These are phyloP conservation scores for Anthonomus grandis DNA, from an alignment of 1,140 invertebrate species.

Conservation along the genomic window DNA sequence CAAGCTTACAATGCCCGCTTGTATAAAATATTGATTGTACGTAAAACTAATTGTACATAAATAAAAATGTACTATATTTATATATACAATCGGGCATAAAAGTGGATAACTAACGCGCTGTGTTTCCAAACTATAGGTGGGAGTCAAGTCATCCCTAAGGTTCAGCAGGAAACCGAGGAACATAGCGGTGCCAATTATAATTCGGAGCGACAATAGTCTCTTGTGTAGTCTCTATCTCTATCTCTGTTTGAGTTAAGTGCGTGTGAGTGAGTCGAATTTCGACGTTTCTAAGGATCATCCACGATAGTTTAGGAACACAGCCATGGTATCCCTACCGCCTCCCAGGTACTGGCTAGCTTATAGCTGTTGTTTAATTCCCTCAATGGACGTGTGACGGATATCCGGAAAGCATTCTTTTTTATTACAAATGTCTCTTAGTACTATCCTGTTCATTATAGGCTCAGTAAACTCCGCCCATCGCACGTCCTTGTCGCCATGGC, in stretches of 20 bases:
- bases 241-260: slow-evolving; percentile 51
- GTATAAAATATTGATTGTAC: no score
- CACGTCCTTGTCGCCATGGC: no score
- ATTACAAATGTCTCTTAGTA: no score
- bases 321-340: slow-evolving; percentile 63
- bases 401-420: no score
- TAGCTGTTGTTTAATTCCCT: no score
- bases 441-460: no score
- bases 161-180: slow-evolving; percentile 28
- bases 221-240: slow-evolving; percentile 48
- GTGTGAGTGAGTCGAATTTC: slow-evolving; percentile 51
- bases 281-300: slow-evolving; percentile 44
- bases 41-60: slow-evolving; percentile 8
- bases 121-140: slow-evolving; percentile 52
- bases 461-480: no score
- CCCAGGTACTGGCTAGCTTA: slow-evolving; percentile 53
- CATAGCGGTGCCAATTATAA: slow-evolving; percentile 12
- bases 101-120: slow-evolving; percentile 43
- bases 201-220: slow-evolving; percentile 20
- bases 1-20: no score
- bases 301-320: slow-evolving; percentile 63
- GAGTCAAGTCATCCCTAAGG: slow-evolving; percentile 39
- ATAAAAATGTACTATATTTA: background rate
- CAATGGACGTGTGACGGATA: no score
- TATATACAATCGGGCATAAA: slow-evolving; percentile 8